Base-by-base conservation (phyloP, 2,888 invertebrate genomes). In the Eubasilissa splendida region DNA sequence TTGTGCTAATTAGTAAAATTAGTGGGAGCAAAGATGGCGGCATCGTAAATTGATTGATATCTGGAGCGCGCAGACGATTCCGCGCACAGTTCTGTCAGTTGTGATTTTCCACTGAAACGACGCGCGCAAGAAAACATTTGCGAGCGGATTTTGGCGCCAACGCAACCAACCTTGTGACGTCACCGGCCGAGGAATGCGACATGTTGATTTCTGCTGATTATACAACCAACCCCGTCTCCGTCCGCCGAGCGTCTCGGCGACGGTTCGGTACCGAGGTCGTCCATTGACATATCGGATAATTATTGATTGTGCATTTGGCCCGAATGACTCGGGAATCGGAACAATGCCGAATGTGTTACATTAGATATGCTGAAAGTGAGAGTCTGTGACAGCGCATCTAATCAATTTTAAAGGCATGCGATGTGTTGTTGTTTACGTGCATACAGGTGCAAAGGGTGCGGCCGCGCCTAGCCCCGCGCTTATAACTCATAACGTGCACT, bases 161-260 rank as follows among this genome's bases (percentile, higher is more conserved):
- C 66, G 63, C 80, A 59, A 74, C 58, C 74, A 78, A 81, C 81
- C 81, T 81, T 81, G 73, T 74, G 66, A 77, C 81, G 81, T 78
- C 81, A 74, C 81, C 53, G 33, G 56, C 31, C 60, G 54, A 74
- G 77, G 77, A 81, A 77, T 77, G 77, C 77, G 73, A 77, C 58
- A 52, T 31, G 80, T 58, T 75, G 42, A 59, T 68, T 70, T 70
- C 66, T 77, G 50, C 68, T 42, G 77, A 77, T 77, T 77, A 77
- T 77, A 77, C 77, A 77, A 77, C 59, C 77, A 31, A 63, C 63
- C 63, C 63, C 7, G 33, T 33, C 33, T 53, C 50, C 31, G 31
- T 53, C 52, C n/a, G 7, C 8, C 50, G 10, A 68, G n/a, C 14
- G 33, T 10, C 31, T 63, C 11, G 11, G 33, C 11, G 63, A 63